A percentile compares a stretch with the other conserved stretches of the same genome.
Evolutionary conservation across 2,888 invertebrate genomes (phyloP).

Genomic region (Clepsis dumicolana): DNA sequence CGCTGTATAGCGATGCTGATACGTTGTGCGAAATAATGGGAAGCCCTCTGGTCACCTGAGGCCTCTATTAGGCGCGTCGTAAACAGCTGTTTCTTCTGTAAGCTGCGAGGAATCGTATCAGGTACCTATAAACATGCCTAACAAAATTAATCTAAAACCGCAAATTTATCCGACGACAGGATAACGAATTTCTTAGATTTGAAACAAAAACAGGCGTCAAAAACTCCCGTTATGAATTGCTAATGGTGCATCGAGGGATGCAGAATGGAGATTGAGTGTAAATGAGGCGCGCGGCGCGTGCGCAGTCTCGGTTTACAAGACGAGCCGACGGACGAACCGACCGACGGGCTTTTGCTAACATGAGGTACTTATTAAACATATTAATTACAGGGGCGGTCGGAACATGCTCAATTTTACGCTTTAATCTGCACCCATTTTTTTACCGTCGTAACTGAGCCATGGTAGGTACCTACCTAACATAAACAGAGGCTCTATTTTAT

Average conservation of each 20-base stretch:
- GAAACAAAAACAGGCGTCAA: conserved; percentile 59
- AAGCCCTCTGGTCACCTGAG: too few relatives aligned
- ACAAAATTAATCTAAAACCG: not conserved
- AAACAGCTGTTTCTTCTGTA: too few relatives aligned
- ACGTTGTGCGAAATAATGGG: too few relatives aligned
- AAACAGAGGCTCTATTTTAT: too few relatives aligned
- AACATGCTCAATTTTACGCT: conserved; percentile 75
- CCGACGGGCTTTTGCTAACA: conserved; percentile 67
- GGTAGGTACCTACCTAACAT: too few relatives aligned
- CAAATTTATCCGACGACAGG: conserved; percentile 39
- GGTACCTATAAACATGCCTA: not conserved
- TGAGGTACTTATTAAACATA: conserved; percentile 58
- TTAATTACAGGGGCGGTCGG: conserved; percentile 79
- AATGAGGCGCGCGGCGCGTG: conserved; percentile 80
- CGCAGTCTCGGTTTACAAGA: conserved; percentile 68
- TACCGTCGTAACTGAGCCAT: not conserved
- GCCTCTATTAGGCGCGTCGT: too few relatives aligned
- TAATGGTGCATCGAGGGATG: conserved; percentile 79
- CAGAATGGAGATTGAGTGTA: conserved; percentile 82
- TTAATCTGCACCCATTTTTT: conserved; percentile 51
- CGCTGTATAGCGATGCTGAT: too few relatives aligned
- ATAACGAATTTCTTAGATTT: conserved; percentile 53
- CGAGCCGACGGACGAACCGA: conserved; percentile 47
- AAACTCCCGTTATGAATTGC: conserved; percentile 72
- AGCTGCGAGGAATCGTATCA: too few relatives aligned